Percentiles rank a stretch among this genome's conserved stretches.
Conservation (phyloP, 2,797 vertebrate species). For the Gallinago stenura region DNA sequence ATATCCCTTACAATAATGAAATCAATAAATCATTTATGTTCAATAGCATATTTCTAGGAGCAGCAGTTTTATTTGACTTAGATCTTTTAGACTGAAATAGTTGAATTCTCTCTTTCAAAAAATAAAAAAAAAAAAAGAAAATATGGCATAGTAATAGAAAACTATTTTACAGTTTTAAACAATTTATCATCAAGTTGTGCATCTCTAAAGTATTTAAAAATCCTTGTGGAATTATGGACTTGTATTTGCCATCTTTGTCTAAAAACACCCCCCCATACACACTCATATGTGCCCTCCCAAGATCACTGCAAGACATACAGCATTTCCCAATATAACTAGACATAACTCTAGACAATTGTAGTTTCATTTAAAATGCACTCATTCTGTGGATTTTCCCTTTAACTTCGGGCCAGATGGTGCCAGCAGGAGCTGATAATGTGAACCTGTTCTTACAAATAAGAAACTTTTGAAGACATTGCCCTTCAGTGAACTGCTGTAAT, state of each 20-base stretch:
- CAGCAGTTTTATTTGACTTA: not conserved
- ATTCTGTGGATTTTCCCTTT: not conserved
- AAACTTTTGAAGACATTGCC: slow-evolving; percentile 2
- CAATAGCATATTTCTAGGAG: not conserved
- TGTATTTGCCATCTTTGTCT: not conserved
- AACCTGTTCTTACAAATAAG: slow-evolving; percentile 28
- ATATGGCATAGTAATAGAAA: not conserved
- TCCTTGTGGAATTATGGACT: not conserved
- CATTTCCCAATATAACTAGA: not conserved
- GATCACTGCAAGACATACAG: not conserved
- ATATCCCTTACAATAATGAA: not conserved
- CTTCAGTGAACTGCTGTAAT: slow-evolving; percentile 10
- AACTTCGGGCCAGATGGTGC: slow-evolving; percentile 20
- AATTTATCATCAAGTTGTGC: not conserved
- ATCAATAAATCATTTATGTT: not conserved
- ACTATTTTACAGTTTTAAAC: not conserved
- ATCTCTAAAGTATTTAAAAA: not conserved
- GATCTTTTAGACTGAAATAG: slow-evolving; percentile 9
- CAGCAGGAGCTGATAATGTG: not conserved
- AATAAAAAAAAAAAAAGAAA: not conserved
- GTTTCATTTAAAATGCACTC: not conserved
- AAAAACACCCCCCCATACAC: not conserved
- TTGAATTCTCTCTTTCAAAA: not conserved
- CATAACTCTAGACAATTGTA: not conserved
- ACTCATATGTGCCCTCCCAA: accelerated